Base-by-base conservation (phyloP, 2,113 vertebrate genomes). In the Argyrosomus japonicus region DNA sequence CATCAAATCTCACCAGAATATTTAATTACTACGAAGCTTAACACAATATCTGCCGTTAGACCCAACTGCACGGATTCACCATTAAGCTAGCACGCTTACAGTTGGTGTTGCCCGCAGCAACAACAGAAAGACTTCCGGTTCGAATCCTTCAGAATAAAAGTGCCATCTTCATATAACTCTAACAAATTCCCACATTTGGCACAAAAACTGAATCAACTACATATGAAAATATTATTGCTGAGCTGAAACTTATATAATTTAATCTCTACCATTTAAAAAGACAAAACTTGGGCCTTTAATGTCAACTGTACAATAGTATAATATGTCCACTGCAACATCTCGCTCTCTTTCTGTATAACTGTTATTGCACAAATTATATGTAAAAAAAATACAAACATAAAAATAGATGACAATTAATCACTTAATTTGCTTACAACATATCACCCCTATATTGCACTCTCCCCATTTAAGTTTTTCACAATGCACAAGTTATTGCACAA, bases 91-190 rank as follows among this genome's bases (percentile, higher is more conserved):
- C 60, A 27, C 9, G 58, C 29, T 60, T 48, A 3, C 27, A 0
- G 15, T 36, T 2, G 23, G 19, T 43, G 57, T 57, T 64, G 25
- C n/a, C 25, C 18, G 7, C 45, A 84, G 69, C 57, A 75, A 81
- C 61, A 62, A 2, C 45, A 25, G 1, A 19, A 18, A 0, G 0
- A 64, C 60, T 70, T 91, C 87, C 86, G 70, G 4, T 7, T n/a
- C 0, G 4, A 0, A 1, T 62, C 51, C 48, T 76, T 88, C 89
- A 86, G 17, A 87, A 87, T 87, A 89, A 87, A 83, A 72, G 68
- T 5, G 0, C 0, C 0, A 40, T 6, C 0, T 50, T 14, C 1
- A 13, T 60, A 15, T 60, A 36, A 27, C 4, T n/a, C 1, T 17
- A 21, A 47, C 11, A 23, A 40, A n/a, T 4, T 14, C 25, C 21